Evolutionary conservation across 1,140 invertebrate species (phyloP).

Genomic region (Diabrotica virgifera): DNA sequence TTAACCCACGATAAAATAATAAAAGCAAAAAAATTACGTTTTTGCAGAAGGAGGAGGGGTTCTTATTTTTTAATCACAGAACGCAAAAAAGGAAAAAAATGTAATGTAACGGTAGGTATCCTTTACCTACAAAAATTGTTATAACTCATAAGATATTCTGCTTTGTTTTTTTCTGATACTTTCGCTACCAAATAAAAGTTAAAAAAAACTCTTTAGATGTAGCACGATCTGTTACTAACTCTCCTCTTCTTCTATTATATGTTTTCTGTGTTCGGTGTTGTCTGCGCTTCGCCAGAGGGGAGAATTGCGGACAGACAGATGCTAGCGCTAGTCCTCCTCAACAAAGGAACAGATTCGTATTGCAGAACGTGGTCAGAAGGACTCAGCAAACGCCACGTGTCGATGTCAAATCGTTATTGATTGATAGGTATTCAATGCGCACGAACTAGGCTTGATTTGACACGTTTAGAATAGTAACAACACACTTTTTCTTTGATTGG

Average conservation of each 20-base stretch:
- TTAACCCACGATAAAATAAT: too few species aligned
- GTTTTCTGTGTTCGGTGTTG: constrained; percentile 23
- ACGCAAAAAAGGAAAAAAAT: too few species aligned
- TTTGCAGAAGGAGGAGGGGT: too few species aligned
- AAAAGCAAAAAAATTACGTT: too few species aligned
- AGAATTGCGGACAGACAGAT: constrained; percentile 23
- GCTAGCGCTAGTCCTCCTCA: constrained; percentile 19
- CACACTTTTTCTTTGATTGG: too few species aligned
- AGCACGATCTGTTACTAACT: neutral
- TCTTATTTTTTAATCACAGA: too few species aligned
- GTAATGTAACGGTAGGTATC: too few species aligned
- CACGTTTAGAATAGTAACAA: neutral
- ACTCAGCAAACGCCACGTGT: constrained; percentile 17
- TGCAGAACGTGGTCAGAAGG: constrained; percentile 21
- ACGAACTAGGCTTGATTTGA: neutral
- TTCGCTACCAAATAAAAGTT: too few species aligned
- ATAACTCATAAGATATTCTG: too few species aligned
- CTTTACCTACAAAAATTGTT: too few species aligned
- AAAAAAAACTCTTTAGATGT: too few species aligned
- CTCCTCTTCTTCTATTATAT: constrained; percentile 5
- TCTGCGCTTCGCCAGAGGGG: constrained; percentile 20
- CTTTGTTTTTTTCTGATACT: too few species aligned
- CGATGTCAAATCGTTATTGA: constrained; percentile 18
- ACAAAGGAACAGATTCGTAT: constrained; percentile 22
- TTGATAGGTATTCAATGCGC: constrained; percentile 19